Evolutionary conservation across 2,888 invertebrate genomes (phyloP), one percentile per base, ranked within the genome.

Genomic region (Dinocampus coccinellae): DNA sequence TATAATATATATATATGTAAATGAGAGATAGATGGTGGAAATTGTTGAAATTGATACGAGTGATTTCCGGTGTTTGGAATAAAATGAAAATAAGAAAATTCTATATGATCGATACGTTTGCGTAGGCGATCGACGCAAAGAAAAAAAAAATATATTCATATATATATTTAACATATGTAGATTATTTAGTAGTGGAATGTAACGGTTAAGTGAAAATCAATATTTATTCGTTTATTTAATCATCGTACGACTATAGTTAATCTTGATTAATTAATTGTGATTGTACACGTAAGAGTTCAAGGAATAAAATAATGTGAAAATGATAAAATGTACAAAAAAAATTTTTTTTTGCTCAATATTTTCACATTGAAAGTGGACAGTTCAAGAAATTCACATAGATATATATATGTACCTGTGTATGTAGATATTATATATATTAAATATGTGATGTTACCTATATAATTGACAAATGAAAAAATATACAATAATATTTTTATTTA

Each of bases 41-140:
- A 64, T 64, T 64, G 24, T 47, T 26, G 36, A n/a, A 61, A 70
- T 70, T 70, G 61, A 65, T 70, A 70, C 26, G 55, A 60, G 36
- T 52, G 60, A 60, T 29, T 70, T 65, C 61, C 65, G 61, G 65
- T 52, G n/a, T 29, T 24, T 20, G 65, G 47, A 42, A 61, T 39
- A 26, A n/a, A n/a, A 42, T 20, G 20, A 36, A 42, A 61, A 16
- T 57, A 53, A 34, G 24, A 36, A 42, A 1, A 24, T 26, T 24
- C 24, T 11, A 26, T 3, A 11, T 55, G 55, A 55, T 42, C 3
- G 3, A 53, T 24, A 58, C 36, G 24, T 52, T 16, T 16, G 34
- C 34, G 66, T 66, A 26, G 66, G 66, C 42, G 66, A 36, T 13
- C 2, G 29, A 34, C 9, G 36, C 26, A 57, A 42, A 39, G 26